Percentiles rank a stretch among this genome's conserved stretches.
Conservation (phyloP, 2,113 vertebrate genomes). For the Paracanthobrama guichenoti region DNA sequence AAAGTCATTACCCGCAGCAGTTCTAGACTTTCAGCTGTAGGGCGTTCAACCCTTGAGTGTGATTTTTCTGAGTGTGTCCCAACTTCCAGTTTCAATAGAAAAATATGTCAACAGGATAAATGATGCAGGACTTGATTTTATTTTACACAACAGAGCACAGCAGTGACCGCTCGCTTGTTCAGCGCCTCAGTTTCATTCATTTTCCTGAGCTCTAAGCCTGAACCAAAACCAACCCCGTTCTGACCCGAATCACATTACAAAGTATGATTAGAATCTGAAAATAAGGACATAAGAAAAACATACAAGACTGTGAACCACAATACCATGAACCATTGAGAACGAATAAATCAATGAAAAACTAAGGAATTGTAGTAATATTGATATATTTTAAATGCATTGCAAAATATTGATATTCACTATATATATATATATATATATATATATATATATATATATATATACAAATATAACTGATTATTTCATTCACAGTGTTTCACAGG, state of each 20-base stretch:
- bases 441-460: no score
- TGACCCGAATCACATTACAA: not conserved
- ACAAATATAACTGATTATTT: no score
- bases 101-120: not conserved
- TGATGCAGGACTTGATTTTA: constrained; percentile 8
- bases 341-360: not conserved
- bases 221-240: not conserved
- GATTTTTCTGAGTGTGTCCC: not conserved
- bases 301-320: not conserved
- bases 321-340: not conserved
- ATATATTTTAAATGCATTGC: no score
- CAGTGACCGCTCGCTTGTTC: constrained; percentile 3
- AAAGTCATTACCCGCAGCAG: constrained; percentile 42
- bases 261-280: not conserved
- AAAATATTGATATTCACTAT: no score
- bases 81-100: constrained; percentile 9
- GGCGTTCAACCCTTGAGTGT: not conserved
- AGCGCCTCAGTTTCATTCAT: not conserved
- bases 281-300: not conserved
- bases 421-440: no score
- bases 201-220: not conserved
- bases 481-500: no score
- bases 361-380: no score
- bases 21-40: not conserved
- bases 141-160: constrained; percentile 20